phyloP scores from a whole-genome alignment of 1,140 invertebrate species.

The Caerostris darwini region DNA sequence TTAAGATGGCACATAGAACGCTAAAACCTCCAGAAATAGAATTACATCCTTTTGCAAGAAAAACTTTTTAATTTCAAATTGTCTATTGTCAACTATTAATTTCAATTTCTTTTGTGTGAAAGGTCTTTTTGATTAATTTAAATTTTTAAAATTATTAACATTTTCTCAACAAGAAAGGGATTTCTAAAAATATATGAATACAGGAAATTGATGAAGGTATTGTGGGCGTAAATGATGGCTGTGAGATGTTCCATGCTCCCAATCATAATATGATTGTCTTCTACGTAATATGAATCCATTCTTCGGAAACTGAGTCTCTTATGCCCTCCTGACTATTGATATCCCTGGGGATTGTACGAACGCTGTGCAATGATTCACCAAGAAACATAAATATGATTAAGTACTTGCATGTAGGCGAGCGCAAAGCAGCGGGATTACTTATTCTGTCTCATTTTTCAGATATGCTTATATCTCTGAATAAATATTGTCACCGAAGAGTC shows the following conservation, averaged over 20 bases:
- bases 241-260: background rate
- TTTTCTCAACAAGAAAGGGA: no score
- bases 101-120: no score
- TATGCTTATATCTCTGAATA: background rate
- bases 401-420: background rate
- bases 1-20: no score
- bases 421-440: background rate
- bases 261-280: background rate
- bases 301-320: background rate
- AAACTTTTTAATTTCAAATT: no score
- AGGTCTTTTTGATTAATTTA: no score
- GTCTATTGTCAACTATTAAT: no score
- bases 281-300: conserved; percentile 1
- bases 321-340: background rate
- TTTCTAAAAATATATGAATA: no score
- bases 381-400: conserved; percentile 9
- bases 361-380: background rate
- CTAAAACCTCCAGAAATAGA: no score
- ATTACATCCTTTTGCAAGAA: no score
- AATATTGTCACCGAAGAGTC: no score
- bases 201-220: background rate
- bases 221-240: background rate
- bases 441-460: background rate
- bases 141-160: no score
- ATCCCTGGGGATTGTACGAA: background rate